These are phyloP conservation scores for Todus mexicanus DNA, from an alignment of 2,797 vertebrate genomes.

Conservation along the genomic window DNA sequence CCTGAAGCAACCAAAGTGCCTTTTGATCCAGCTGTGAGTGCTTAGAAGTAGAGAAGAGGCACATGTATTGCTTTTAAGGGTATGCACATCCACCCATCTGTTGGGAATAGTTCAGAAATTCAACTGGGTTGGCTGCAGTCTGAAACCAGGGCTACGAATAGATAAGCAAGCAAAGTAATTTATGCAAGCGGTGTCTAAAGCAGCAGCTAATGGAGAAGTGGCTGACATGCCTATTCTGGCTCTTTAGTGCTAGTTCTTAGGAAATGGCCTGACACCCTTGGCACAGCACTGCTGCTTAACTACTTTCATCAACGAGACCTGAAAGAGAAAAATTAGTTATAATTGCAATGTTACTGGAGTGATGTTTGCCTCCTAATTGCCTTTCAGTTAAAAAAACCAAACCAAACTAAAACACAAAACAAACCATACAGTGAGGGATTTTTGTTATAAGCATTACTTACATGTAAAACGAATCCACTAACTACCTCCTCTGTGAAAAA, in stretches of 20 bases:
- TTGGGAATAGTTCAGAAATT: slow-evolving; percentile 38
- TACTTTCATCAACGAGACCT: slow-evolving; percentile 7
- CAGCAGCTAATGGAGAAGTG: background rate
- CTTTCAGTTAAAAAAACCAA: background rate
- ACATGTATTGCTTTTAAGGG: background rate
- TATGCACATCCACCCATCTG: background rate
- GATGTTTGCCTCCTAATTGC: slow-evolving; percentile 44
- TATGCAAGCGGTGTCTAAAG: background rate
- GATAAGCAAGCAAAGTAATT: background rate
- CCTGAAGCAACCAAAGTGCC: slow-evolving; percentile 8
- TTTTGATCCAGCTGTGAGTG: background rate
- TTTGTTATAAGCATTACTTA: background rate
- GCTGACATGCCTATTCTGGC: background rate
- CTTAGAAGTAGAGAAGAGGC: slow-evolving; percentile 30
- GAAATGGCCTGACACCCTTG: slow-evolving; percentile 14
- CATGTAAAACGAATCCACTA: background rate
- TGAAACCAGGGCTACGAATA: background rate
- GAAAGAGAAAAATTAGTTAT: slow-evolving; percentile 35
- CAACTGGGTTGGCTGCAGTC: background rate
- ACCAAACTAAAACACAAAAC: background rate
- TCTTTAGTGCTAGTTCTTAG: background rate
- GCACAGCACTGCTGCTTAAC: slow-evolving; percentile 42
- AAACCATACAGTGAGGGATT: background rate
- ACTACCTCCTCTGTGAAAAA: background rate
- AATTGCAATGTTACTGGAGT: slow-evolving; percentile 24